Evolutionary conservation across 2,113 vertebrate species (phyloP), one percentile per base, ranked within the genome.

Genomic region (Anthoscopus minutus): DNA sequence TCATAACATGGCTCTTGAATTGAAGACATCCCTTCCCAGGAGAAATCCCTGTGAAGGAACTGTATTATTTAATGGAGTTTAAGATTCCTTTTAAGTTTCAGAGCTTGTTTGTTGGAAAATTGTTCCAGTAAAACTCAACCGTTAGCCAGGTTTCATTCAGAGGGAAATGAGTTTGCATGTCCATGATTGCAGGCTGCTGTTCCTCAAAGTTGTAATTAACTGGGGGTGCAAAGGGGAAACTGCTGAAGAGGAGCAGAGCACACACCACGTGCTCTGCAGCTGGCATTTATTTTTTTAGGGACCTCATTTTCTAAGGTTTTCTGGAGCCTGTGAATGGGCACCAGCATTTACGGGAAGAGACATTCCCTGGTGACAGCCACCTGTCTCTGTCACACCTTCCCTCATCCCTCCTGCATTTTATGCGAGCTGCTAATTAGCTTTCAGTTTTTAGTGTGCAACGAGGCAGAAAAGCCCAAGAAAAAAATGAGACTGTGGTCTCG

Each of bases 1-100:
- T 98, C 98, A 98, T 97, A 98, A 98, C 96, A 97, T 73, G 90
- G 93, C 92, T 96, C 98, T 98, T 97, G 97, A 98, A 96, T 76
- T 88, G 87, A 93, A 97, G 97, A 97, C 95, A 97, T 96, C 79
- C 66, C 77, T 81, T 97, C 98, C 97, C 98, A 96, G 84, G 98
- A 98, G 97, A 97, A 96, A 97, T 87, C 84, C 93, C 90, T 92
- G 91, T 90, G 94, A 97, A 96, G 85, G 48, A 97, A 96, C 81
- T 95, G 76, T 92, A 90, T 96, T 96, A 96, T 97, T 98, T 98
- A 98, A 97, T 96, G 93, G 92, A 82, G 86, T 97, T 98, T 97
- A 93, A 96, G 94, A 96, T 93, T 95, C 89, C 76, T 86, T 96
- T 96, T 93, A 96, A 96, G 80, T 97, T 98, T 94, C 89, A 83